These are phyloP conservation scores for Agelaius phoeniceus DNA, from an alignment of 2,113 vertebrate species.

Conservation along the genomic window DNA sequence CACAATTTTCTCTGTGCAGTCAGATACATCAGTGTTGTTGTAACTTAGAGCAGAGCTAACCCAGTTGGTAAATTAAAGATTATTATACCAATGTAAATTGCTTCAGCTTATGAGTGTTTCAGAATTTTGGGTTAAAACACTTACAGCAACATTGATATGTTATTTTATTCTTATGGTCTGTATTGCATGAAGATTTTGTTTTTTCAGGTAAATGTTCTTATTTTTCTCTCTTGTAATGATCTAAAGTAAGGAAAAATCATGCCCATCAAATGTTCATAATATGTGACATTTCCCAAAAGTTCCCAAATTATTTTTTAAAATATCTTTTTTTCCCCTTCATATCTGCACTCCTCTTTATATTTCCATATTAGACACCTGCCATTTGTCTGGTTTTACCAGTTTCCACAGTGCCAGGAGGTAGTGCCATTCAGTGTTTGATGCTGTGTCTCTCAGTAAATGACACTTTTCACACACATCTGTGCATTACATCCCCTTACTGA, in stretches of 20 bases:
- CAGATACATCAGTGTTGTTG: fast-evolving
- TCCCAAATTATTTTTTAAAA: background rate
- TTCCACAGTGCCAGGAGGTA: background rate
- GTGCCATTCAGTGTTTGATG: background rate
- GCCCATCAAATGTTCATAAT: background rate
- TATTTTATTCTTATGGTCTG: background rate
- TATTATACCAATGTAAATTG: background rate
- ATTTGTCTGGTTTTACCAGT: background rate
- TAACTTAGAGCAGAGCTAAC: background rate
- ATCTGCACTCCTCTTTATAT: background rate
- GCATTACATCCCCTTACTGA: background rate
- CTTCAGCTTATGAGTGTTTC: background rate
- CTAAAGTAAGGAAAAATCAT: background rate
- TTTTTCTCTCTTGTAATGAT: background rate
- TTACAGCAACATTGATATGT: background rate
- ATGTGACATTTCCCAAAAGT: background rate
- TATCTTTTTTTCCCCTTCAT: background rate
- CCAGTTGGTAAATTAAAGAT: background rate
- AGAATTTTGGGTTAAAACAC: background rate
- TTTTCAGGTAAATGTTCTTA: background rate
- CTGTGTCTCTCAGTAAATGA: background rate
- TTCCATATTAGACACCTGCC: background rate
- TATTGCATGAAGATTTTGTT: background rate
- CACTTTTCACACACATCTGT: background rate
- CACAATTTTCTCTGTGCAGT: background rate